Evolutionary conservation across 2,797 vertebrate species (phyloP).

Genomic region (Brachyalestes nurse): DNA sequence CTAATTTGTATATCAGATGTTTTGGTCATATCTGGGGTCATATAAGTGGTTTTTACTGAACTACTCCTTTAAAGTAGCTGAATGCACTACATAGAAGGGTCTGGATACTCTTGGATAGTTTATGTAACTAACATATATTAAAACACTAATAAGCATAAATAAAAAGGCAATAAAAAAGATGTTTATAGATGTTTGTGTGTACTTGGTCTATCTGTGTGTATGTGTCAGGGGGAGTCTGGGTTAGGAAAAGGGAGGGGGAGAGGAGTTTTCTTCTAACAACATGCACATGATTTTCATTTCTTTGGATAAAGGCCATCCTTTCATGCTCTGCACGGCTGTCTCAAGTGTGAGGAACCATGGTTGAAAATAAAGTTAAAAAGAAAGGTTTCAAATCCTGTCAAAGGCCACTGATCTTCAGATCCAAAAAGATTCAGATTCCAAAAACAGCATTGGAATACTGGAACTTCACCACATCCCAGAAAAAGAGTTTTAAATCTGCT

Average conservation of each 20-base stretch:
- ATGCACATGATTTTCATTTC: slow-evolving; percentile 69
- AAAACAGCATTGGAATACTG: not conserved
- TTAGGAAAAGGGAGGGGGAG: slow-evolving; percentile 10
- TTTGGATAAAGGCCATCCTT: slow-evolving; percentile 58
- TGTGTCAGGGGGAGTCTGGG: not conserved
- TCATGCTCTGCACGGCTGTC: slow-evolving; percentile 45
- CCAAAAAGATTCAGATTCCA: not conserved
- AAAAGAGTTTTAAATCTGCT: too few relatives aligned
- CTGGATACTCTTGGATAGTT: not conserved
- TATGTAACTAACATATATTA: not conserved
- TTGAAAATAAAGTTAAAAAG: not conserved
- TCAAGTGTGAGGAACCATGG: not conserved
- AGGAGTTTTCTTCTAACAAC: slow-evolving; percentile 64
- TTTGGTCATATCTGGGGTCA: too few relatives aligned
- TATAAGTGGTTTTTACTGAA: too few relatives aligned
- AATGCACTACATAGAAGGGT: too few relatives aligned
- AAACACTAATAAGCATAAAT: slow-evolving; percentile 3
- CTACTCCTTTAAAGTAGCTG: too few relatives aligned
- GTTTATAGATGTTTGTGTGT: not conserved
- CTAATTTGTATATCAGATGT: too few relatives aligned
- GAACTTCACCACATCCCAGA: too few relatives aligned
- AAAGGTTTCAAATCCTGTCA: not conserved
- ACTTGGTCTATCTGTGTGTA: not conserved
- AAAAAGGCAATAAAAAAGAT: not conserved
- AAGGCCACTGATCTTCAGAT: not conserved